Base-by-base conservation (phyloP, 2,113 vertebrate genomes). In the Clarias macrocephalus region DNA sequence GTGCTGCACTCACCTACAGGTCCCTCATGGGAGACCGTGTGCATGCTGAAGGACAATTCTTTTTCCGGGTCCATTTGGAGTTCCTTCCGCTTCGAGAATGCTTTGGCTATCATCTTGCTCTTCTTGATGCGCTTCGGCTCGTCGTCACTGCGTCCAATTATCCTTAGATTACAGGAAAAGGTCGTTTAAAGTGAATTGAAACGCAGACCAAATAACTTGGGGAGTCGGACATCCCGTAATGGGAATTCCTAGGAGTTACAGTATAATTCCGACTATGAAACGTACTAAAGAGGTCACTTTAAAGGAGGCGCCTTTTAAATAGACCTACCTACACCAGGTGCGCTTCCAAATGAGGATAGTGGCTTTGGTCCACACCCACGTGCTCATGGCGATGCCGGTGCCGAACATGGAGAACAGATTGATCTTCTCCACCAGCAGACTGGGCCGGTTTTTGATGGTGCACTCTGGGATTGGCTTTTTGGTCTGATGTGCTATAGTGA, bases 321-420 rank as follows among this genome's bases (percentile, higher is more conserved):
- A 54, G 72, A 37, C 91, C 90, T 89, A 99, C 98, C 96, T 98
- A 96, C 96, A 98, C 98, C 98, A 99, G 87, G 98, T 98, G 59
- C 98, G 97, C 91, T 96, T 97, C 98, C 98, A 99, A 92, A 99
- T 99, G 90, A 99, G 97, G 87, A 99, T 94, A 0, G 98, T 99
- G 90, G 98, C 98, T 90, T 99, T 99, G 91, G 98, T 99, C 98
- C 98, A 99, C 56, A 99, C 98, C 98, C 98, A 99, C 86, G 98
- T 99, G 90, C 98, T 99, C 98, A 99, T 99, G 88, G 97, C 96
- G 52, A 99, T 96, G 18, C 98, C 98, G 0, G 98, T 99, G 81
- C 98, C 98, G 10, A 99, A 99, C 98, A 99, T 99, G 90, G 98
- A 97, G n/a, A 99, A 99, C 81, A 99, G 95, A 91, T 99, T 99